Evolutionary conservation across 2,888 invertebrate species (phyloP), one percentile per base, ranked within the genome.

Genomic region (Lottia scabra): DNA sequence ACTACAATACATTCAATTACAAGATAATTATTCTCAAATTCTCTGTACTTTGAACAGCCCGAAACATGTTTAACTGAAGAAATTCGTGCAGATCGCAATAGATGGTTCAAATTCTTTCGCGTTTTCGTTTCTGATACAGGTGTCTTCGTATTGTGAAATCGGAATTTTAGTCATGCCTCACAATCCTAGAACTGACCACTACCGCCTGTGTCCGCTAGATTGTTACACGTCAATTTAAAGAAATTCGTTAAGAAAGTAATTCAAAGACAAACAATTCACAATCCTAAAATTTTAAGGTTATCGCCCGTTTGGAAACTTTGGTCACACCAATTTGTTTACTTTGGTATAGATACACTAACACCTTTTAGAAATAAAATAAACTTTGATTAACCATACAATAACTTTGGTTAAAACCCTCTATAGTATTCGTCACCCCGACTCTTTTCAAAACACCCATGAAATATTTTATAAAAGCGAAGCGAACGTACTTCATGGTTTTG

Each of bases 261-360:
- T 56, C 56, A 23, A 23, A 23, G 56, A 56, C 56, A 56, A 56
- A 56, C 56, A 56, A 12, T 56, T 15, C 19, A 56, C 19, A 56
- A 56, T 56, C 56, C 23, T 56, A 23, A 56, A 23, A 56, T 56
- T 56, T 56, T 56, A 23, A 56, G 23, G 56, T 56, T 56, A 56
- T 56, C 56, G 23, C 56, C 56, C 56, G 56, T 56, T 56, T 56
- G 56, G 23, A 56, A 56, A 56, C 56, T 56, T 56, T 23, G 56
- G 56, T 56, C 56, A 56, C 56, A 56, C 56, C 13, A 23, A 23
- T 23, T 15, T 56, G 56, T 56, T 56, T 56, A 56, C 56, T 56
- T 56, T 56, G 19, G 19, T 56, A 23, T 13, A 10, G 56, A 56
- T 10, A 23, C 23, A 23, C 23, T 56, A 56, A 56, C 19, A 10